Conservation (phyloP, 2,888 invertebrate species). For the Drosophila borealis region DNA sequence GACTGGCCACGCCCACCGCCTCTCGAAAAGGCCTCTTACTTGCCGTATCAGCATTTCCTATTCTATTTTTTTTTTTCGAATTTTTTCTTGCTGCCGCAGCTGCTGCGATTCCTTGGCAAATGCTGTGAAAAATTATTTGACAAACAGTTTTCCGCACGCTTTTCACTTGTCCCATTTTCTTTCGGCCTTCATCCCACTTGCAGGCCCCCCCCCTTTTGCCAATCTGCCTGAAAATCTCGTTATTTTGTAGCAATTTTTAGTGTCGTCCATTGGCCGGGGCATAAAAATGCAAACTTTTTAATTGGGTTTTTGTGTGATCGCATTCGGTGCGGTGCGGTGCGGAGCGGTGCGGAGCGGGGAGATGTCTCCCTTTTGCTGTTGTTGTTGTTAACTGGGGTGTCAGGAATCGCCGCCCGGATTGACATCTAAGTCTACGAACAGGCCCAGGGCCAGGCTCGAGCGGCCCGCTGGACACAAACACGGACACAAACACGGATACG, state of each 20-base stretch:
- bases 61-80: constrained; percentile 12
- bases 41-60: constrained; percentile 63
- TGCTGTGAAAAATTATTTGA: constrained; percentile 76
- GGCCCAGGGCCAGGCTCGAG: background rate
- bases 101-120: constrained; percentile 38
- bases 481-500: background rate
- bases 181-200: background rate
- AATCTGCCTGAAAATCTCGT: constrained; percentile 56
- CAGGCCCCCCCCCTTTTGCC: constrained; percentile 1
- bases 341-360: background rate
- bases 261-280: constrained; percentile 55
- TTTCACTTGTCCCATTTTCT: constrained; percentile 36
- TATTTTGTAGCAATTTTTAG: constrained; percentile 61
- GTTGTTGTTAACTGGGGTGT: constrained; percentile 32
- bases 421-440: constrained; percentile 42
- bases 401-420: constrained; percentile 43
- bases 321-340: constrained; percentile 32
- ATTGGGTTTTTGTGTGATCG: constrained; percentile 78
- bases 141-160: constrained; percentile 77
- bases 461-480: background rate
- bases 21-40: constrained; percentile 31
- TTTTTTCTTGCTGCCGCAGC: constrained; percentile 24
- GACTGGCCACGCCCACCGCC: constrained; percentile 47
- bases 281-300: constrained; percentile 80
- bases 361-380: too few species aligned